phyloP scores from a whole-genome alignment of 2,888 invertebrate genomes.

The Caenorhabditis macrosperma region DNA sequence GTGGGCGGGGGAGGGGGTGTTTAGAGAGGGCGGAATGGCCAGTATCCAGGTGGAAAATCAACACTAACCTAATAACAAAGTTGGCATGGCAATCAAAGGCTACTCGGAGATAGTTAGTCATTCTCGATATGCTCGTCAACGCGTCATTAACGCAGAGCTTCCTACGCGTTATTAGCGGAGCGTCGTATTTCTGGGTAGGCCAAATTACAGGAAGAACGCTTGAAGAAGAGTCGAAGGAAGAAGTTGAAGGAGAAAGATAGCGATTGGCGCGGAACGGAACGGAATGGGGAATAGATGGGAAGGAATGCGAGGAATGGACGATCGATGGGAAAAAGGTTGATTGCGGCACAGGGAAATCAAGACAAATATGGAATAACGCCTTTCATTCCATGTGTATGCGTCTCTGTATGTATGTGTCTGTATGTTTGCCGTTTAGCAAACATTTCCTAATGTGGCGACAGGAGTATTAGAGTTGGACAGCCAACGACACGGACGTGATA shows the following conservation, averaged over 20 bases:
- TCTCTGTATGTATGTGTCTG: slow-evolving; percentile 9
- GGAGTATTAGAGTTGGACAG: slow-evolving; percentile 8
- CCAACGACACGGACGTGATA: not conserved
- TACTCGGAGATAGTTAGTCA: no score
- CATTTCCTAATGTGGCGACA: slow-evolving; percentile 31
- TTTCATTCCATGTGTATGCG: slow-evolving; percentile 12
- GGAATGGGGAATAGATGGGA: not conserved
- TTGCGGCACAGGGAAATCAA: slow-evolving; percentile 54
- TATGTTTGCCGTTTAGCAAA: slow-evolving; percentile 54
- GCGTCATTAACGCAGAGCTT: no score
- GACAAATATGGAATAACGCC: slow-evolving; percentile 46
- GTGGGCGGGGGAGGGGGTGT: no score
- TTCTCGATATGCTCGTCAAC: no score
- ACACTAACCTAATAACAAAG: not conserved
- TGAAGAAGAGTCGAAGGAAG: slow-evolving; percentile 1
- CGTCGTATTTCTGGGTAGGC: not conserved
- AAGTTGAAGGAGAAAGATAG: not conserved
- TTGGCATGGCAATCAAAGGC: slow-evolving; percentile 3
- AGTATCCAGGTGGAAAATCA: no score
- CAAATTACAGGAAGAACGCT: not conserved
- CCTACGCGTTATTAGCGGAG: not conserved
- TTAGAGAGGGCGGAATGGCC: no score
- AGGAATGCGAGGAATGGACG: slow-evolving; percentile 4
- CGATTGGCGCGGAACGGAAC: slow-evolving; percentile 11
- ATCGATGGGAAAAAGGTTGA: slow-evolving; percentile 48